A percentile compares a stretch with the other conserved stretches of the same genome.
phyloP scores from a whole-genome alignment of 2,888 invertebrate genomes.

The Thumatha senex region DNA sequence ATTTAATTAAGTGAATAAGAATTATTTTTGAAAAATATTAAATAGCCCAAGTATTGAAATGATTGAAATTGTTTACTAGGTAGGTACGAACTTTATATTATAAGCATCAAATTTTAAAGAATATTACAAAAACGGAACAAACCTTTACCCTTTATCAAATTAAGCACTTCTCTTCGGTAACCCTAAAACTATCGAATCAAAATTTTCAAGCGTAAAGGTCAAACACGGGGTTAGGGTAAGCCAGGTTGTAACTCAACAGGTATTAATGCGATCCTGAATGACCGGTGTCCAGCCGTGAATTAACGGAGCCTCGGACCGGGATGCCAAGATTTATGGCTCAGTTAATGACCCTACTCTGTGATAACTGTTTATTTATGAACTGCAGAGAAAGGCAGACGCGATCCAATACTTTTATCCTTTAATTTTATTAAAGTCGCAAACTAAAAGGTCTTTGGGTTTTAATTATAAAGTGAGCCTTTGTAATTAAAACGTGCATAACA shows the following conservation, averaged over 20 bases:
- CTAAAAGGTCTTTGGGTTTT: background rate
- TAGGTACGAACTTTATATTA: too few relatives aligned
- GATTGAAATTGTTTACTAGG: too few relatives aligned
- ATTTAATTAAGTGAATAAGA: too few relatives aligned
- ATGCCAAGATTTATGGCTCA: slow-evolving; percentile 49
- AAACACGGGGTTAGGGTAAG: slow-evolving; percentile 50
- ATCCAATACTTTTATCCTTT: background rate
- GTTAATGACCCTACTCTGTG: slow-evolving; percentile 51
- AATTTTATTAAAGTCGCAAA: background rate
- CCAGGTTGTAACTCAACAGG: slow-evolving; percentile 78
- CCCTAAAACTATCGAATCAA: slow-evolving; percentile 30
- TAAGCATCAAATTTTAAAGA: too few relatives aligned
- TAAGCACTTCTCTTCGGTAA: slow-evolving; percentile 23
- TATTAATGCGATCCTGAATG: slow-evolving; percentile 72
- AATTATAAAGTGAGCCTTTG: background rate
- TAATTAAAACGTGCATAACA: too few relatives aligned
- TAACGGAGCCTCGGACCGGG: slow-evolving; percentile 58
- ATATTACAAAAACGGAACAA: background rate
- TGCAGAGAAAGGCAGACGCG: slow-evolving; percentile 18
- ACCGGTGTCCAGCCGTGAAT: slow-evolving; percentile 66
- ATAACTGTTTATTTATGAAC: slow-evolving; percentile 43
- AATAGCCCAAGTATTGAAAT: too few relatives aligned
- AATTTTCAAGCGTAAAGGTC: slow-evolving; percentile 41
- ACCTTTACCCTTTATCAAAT: slow-evolving; percentile 9
- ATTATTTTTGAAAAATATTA: too few relatives aligned